These are phyloP conservation scores for Eurytemora carolleeae DNA, from an alignment of 1,140 invertebrate species.

Conservation along the genomic window DNA sequence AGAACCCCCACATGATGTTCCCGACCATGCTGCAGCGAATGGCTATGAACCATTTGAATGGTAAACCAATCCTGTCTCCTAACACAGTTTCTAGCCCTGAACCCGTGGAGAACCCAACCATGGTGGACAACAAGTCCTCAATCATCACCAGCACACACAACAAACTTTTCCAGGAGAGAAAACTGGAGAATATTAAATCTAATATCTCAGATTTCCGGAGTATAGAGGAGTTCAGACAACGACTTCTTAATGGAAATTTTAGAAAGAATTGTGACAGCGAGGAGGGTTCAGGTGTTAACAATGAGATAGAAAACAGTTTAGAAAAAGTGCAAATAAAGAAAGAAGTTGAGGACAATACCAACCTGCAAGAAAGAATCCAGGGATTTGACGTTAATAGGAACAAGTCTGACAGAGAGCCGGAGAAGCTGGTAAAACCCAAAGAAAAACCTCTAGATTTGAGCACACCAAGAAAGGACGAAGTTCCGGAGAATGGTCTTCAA, in stretches of 20 bases:
- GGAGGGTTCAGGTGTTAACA: background rate
- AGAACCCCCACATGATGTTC: slow-evolving; percentile 25
- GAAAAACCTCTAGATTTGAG: background rate
- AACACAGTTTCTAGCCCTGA: slow-evolving; percentile 23
- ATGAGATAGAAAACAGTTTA: background rate
- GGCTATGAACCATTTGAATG: slow-evolving; percentile 18
- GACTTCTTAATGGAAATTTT: background rate
- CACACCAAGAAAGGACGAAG: background rate
- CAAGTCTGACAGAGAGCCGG: background rate
- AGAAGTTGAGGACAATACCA: slow-evolving; percentile 1
- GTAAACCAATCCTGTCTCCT: slow-evolving; percentile 12
- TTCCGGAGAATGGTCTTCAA: background rate
- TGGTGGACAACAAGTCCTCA: too few relatives aligned
- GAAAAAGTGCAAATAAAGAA: slow-evolving; percentile 6
- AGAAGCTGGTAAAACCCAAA: background rate
- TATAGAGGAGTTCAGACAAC: slow-evolving; percentile 12
- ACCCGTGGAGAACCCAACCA: slow-evolving; percentile 16
- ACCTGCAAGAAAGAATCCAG: background rate
- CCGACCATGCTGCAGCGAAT: slow-evolving; percentile 25
- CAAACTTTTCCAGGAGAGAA: slow-evolving; percentile 16
- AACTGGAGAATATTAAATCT: slow-evolving; percentile 18
- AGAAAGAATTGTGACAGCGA: background rate
- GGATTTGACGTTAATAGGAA: slow-evolving; percentile 1
- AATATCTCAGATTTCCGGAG: slow-evolving; percentile 15
- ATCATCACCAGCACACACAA: slow-evolving; percentile 17